Base-by-base conservation (phyloP, 1,140 invertebrate species). In the Drosophila pseudoobscura region DNA sequence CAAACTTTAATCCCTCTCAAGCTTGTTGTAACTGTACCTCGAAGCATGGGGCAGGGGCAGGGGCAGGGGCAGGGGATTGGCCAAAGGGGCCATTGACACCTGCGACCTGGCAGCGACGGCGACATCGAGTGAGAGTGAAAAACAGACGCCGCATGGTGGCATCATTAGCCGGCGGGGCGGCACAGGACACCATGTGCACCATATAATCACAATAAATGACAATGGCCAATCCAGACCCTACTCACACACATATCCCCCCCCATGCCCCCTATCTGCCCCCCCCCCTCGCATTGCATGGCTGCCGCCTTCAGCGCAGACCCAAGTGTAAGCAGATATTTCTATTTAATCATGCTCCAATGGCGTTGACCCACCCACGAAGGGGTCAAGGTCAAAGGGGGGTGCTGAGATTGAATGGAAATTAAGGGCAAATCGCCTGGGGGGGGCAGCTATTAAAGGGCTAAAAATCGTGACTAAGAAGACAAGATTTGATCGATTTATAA, bases 121-220 rank as follows among this genome's bases (percentile, higher is more conserved):
- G 20, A 41, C 22, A 9, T 17, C 9, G 13, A 45, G 15, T 1
- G 2, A 9, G 41, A 43, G 24, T 26, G 17, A 20, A 35, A 46
- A n/a, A 29, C 44, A 50, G 60, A 55, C 41, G 49, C 56, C 65
- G 52, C 65, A 68, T 68, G 44, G 59, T 31, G 47, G 52, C 52
- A 70, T 70, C 66, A 63, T 50, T 63, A 64, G 59, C 44, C 54
- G 43, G 54, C 15, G 35, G 35, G 11, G 4, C 35, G 35, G 11
- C 35, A 64, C 20, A 41, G 45, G 51, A 64, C 68, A 71, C 41
- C 68, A 56, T 64, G 60, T 70, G 66, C 60, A 52, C 35, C 68
- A 58, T 66, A 45, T 71, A 71, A 66, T 71, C 62, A 57, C 55
- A 59, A 54, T 68, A 53, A 71, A 71, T 71, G 68, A 69, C 68